Conservation (phyloP, 2,113 vertebrate species). For the Isurus oxyrinchus region DNA sequence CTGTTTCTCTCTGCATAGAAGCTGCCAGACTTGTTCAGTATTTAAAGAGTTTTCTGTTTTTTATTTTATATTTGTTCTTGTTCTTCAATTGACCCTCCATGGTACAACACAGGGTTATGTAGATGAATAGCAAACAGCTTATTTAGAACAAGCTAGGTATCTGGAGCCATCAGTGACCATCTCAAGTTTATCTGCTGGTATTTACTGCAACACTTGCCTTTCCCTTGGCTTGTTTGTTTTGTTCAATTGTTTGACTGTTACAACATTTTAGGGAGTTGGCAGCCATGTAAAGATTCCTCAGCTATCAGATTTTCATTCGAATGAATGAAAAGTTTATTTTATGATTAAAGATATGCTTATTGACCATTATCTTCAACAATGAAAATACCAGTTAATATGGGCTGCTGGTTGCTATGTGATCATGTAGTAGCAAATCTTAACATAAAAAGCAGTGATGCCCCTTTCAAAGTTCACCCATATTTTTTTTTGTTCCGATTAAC, state of each 20-base stretch:
- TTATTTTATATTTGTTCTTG: background rate
- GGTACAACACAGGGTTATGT: background rate
- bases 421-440: background rate
- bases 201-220: conserved; percentile 26
- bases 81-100: background rate
- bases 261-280: conserved; percentile 31
- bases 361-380: background rate
- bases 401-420: conserved; percentile 22
- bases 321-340: conserved; percentile 35
- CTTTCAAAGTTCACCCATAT: conserved; percentile 24
- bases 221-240: conserved; percentile 10
- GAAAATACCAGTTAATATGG: conserved; percentile 29
- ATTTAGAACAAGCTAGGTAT: background rate
- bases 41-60: background rate
- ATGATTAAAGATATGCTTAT: conserved; percentile 31
- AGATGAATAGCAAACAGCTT: background rate
- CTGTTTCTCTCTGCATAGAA: background rate
- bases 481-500: conserved; percentile 3
- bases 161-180: background rate
- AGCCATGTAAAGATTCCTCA: background rate
- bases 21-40: background rate
- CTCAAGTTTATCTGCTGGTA: conserved; percentile 20
- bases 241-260: conserved; percentile 27
- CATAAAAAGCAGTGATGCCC: background rate
- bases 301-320: conserved; percentile 31